Percentiles rank a stretch among this genome's conserved stretches.
phyloP scores from a whole-genome alignment of 2,797 vertebrate genomes.

The Danio jaintianensis region DNA sequence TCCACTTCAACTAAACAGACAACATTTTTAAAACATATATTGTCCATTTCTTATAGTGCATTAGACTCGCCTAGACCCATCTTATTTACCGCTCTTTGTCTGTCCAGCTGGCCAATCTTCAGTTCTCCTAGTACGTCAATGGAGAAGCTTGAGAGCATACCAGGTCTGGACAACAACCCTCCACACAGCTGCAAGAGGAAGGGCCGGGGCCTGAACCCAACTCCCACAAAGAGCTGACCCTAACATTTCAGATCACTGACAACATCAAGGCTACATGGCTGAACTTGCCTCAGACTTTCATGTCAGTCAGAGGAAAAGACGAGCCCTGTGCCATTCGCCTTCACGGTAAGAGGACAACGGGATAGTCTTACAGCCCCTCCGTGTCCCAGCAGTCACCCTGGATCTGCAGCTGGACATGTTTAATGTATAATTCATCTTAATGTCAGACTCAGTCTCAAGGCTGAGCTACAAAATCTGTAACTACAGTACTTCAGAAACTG shows the following conservation, averaged over 20 bases:
- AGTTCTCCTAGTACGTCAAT: slow-evolving; percentile 8
- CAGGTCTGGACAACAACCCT: slow-evolving; percentile 26
- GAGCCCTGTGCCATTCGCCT: slow-evolving; percentile 13
- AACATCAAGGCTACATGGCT: slow-evolving; percentile 46
- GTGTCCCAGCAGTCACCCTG: slow-evolving; percentile 14
- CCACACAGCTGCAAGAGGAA: slow-evolving; percentile 38
- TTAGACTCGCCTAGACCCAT: slow-evolving; percentile 10
- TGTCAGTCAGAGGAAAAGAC: slow-evolving; percentile 37
- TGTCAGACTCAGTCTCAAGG: slow-evolving; percentile 15
- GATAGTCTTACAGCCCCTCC: slow-evolving; percentile 24
- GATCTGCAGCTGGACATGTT: slow-evolving; percentile 43
- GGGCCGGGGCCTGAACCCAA: slow-evolving; percentile 12
- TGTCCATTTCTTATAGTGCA: slow-evolving; percentile 24
- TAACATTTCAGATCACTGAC: slow-evolving; percentile 10
- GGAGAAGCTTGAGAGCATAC: slow-evolving; percentile 11
- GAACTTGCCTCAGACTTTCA: slow-evolving; percentile 28
- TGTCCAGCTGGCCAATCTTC: slow-evolving; percentile 43
- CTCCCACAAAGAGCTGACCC: slow-evolving; percentile 47
- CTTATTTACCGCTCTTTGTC: slow-evolving; percentile 48
- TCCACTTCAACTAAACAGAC: slow-evolving; percentile 6
- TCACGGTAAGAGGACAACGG: slow-evolving; percentile 25
- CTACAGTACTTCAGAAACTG: background rate
- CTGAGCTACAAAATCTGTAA: background rate
- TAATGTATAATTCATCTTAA: slow-evolving; percentile 36
- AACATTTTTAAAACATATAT: slow-evolving; percentile 21